Evolutionary conservation across 1,140 invertebrate species (phyloP).

Genomic region (Hermetia illucens): DNA sequence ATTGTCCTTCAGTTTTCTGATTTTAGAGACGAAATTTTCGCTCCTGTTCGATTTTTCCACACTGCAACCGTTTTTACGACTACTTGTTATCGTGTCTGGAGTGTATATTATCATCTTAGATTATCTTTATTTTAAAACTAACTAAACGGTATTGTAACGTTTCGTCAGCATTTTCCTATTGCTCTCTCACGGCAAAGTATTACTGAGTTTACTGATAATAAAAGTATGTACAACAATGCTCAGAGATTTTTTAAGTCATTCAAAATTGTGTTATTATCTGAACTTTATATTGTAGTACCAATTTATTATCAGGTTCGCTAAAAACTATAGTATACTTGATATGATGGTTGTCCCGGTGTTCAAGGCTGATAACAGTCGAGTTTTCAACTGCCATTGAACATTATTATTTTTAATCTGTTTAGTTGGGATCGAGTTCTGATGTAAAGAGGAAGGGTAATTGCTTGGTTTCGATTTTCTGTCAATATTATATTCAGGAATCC

Average conservation of each 20-base stretch:
- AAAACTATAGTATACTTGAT: not conserved
- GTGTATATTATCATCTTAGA: not conserved
- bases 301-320: not conserved
- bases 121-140: not conserved
- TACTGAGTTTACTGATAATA: not conserved
- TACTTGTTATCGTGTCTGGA: no score
- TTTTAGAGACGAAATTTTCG: no score
- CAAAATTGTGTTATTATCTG: not conserved
- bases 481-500: not conserved
- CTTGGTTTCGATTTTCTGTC: not conserved
- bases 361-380: not conserved
- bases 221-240: not conserved
- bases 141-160: conserved; percentile 5
- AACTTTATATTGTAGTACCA: not conserved
- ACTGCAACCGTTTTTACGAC: no score
- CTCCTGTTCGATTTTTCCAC: no score
- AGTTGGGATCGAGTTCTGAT: not conserved
- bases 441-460: not conserved
- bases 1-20: no score
- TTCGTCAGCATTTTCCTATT: not conserved
- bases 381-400: not conserved
- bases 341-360: not conserved
- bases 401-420: not conserved
- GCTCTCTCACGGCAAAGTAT: not conserved
- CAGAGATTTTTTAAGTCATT: not conserved